These are phyloP conservation scores for Trichogramma evanescens DNA, from an alignment of 2,888 invertebrate genomes.

Conservation along the genomic window DNA sequence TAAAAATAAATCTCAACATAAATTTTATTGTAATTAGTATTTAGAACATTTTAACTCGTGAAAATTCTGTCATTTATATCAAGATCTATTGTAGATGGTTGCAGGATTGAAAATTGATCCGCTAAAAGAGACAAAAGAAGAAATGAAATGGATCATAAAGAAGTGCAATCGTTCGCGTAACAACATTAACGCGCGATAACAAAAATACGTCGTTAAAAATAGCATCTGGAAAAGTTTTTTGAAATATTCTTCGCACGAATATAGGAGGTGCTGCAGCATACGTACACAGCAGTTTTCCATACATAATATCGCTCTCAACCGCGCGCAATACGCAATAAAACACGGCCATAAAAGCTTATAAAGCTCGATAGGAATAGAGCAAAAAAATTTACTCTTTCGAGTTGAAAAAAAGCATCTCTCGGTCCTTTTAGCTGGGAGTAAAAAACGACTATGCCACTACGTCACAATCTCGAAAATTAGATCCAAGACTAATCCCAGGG, in stretches of 20 bases:
- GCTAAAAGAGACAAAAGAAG: too few relatives aligned
- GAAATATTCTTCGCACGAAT: too few relatives aligned
- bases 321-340: conserved; percentile 15
- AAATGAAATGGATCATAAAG: too few relatives aligned
- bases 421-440: not conserved
- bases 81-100: too few relatives aligned
- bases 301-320: not conserved
- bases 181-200: conserved; percentile 15
- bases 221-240: too few relatives aligned
- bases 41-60: too few relatives aligned
- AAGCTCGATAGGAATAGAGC: not conserved
- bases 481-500: conserved; percentile 20
- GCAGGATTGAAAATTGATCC: too few relatives aligned
- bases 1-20: too few relatives aligned
- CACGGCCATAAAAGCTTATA: conserved; percentile 19
- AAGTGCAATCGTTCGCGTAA: not conserved
- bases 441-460: not conserved
- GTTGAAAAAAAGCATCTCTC: not conserved
- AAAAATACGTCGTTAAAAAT: conserved; percentile 17
- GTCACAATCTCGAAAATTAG: conserved; percentile 21
- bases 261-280: too few relatives aligned
- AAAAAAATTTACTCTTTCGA: conserved; percentile 1
- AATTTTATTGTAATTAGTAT: too few relatives aligned
- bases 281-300: too few relatives aligned
- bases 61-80: too few relatives aligned